Evolutionary conservation across 2,113 vertebrate genomes (phyloP), one percentile per base, ranked within the genome.

Genomic region (Daboia siamensis): DNA sequence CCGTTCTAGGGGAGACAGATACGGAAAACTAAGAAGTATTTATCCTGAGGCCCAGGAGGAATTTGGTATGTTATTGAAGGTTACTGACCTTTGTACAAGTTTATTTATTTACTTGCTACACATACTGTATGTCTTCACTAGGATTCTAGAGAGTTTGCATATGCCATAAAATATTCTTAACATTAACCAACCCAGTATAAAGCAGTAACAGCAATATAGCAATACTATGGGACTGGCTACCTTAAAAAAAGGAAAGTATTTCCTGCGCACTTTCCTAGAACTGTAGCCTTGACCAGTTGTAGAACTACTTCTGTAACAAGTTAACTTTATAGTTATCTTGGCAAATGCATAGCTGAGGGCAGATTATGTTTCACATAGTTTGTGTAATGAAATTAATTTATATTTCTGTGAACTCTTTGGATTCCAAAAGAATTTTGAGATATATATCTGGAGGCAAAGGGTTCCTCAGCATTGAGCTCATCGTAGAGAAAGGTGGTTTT

Each of bases 1-100:
- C 94, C 91, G 94, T 89, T 98, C 98, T 5, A 97, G 98, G 90
- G 98, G 98, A 6, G 94, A 97, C 92, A 97, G 98, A 90, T 99
- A 99, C 0, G 99, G 99, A 92, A 98, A 97, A 86, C 97, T 99
- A 59, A 93, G 92, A 26, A 85, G 91, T 29, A 0, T 96, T 90
- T 94, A 93, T 11, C 97, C 96, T 24, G 94, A 96, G 26, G 39
- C 56, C 0, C 89, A 88, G 0, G 95, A 92, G 89, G 98, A 99
- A 94, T 61, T 96, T 94, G 98, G 99, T 99, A 94, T 88, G 98
- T 96, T 88, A 0, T 0, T 48, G 15, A 1, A 55, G 89, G 8
- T 13, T 87, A 6, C 55, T 88, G 90, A 7, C 20, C 80, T 93
- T 20, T 93, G 85, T 39, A 21, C 69, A 80, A 39, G 33, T 80